Conservation (phyloP, 2,888 invertebrate species). For the Pterostichus niger region DNA sequence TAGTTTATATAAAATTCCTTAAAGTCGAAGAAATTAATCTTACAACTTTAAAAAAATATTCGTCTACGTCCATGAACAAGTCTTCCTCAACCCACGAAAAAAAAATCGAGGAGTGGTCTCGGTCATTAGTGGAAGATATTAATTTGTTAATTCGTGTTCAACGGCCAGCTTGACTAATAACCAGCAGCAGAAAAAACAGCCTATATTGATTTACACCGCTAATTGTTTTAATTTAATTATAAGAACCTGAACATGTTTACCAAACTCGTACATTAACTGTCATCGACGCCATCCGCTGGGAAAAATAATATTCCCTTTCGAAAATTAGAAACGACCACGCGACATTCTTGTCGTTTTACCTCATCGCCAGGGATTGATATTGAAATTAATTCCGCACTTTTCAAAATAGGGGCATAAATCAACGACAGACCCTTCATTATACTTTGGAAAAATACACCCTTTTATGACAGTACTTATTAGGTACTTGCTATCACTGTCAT, state of each 20-base stretch:
- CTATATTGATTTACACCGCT: slow-evolving; percentile 60
- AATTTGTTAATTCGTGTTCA: slow-evolving; percentile 66
- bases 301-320: slow-evolving; percentile 56
- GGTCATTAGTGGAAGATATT: slow-evolving; percentile 65
- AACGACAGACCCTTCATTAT: background rate
- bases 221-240: slow-evolving; percentile 66
- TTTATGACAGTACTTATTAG: background rate
- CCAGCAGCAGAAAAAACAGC: slow-evolving; percentile 30
- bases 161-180: slow-evolving; percentile 52
- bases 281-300: slow-evolving; percentile 55
- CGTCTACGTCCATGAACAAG: slow-evolving; percentile 10
- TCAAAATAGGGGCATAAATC: slow-evolving; percentile 10
- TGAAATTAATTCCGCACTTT: slow-evolving; percentile 22
- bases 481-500: no score
- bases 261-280: slow-evolving; percentile 61
- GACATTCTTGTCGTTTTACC: slow-evolving; percentile 36
- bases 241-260: slow-evolving; percentile 52
- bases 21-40: no score
- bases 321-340: slow-evolving; percentile 55
- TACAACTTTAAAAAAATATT: no score
- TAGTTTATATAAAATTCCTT: background rate
- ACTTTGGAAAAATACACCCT: no score
- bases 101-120: slow-evolving; percentile 60
- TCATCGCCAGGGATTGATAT: slow-evolving; percentile 16
- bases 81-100: slow-evolving; percentile 41